Percentiles rank a stretch among this genome's conserved stretches.
Conservation (phyloP, 2,888 invertebrate species). For the Pristionchus exspectatus region DNA sequence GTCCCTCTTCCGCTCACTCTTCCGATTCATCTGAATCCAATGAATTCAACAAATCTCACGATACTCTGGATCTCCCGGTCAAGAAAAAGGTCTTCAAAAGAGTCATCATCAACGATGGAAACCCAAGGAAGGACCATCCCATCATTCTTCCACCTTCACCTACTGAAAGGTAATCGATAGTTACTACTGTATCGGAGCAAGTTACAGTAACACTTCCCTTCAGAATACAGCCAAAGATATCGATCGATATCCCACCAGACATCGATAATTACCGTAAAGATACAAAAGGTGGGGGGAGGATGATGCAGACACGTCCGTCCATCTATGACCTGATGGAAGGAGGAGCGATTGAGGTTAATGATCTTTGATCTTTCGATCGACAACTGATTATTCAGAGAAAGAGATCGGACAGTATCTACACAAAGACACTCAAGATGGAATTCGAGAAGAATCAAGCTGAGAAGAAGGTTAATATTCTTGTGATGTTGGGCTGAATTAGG, state of each 20-base stretch:
- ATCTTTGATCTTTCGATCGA: background rate
- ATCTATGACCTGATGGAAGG: slow-evolving; percentile 43
- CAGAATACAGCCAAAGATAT: background rate
- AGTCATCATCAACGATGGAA: slow-evolving; percentile 22
- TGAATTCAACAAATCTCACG: slow-evolving; percentile 28
- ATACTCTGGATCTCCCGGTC: background rate
- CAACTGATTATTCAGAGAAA: background rate
- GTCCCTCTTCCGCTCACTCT: background rate
- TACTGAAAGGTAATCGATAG: background rate
- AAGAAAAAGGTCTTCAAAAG: slow-evolving; percentile 6
- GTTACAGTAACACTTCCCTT: background rate
- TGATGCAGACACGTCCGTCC: background rate
- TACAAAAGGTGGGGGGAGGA: background rate
- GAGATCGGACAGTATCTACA: slow-evolving; percentile 22
- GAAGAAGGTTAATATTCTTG: background rate
- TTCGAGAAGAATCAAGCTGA: background rate
- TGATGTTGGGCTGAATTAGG: no score
- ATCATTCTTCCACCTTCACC: background rate
- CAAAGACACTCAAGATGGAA: slow-evolving; percentile 22
- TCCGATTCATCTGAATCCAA: background rate
- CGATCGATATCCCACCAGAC: slow-evolving; percentile 23
- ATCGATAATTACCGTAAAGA: slow-evolving; percentile 47
- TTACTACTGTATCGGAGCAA: background rate
- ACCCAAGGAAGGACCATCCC: background rate
- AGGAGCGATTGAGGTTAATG: background rate